phyloP scores from a whole-genome alignment of 2,113 vertebrate genomes.

The Pogona vitticeps region DNA sequence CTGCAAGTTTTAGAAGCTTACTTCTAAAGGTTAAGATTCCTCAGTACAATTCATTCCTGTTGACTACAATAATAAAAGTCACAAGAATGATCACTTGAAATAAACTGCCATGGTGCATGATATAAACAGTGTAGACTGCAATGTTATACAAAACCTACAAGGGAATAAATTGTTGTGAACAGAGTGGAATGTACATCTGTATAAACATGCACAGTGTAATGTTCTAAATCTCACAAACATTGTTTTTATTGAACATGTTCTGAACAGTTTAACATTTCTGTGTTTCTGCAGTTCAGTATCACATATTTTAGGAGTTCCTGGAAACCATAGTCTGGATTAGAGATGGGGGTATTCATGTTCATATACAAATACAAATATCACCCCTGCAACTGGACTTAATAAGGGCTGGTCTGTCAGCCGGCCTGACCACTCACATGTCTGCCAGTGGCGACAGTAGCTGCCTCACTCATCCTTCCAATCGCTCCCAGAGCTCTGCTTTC shows the following conservation, averaged over 20 bases:
- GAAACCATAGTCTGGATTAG: neutral
- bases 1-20: neutral
- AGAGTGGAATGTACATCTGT: neutral
- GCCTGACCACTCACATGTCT: too few relatives aligned
- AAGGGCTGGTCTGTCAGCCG: too few relatives aligned
- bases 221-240: slow-evolving; percentile 12
- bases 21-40: neutral
- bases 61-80: neutral
- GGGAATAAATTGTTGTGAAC: neutral
- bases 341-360: too few relatives aligned
- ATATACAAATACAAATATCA: too few relatives aligned
- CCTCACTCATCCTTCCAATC: too few relatives aligned
- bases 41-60: neutral
- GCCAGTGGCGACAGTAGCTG: too few relatives aligned
- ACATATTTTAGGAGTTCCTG: neutral
- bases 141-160: neutral
- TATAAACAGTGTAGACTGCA: slow-evolving; percentile 9
- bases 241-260: slow-evolving; percentile 31
- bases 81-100: neutral
- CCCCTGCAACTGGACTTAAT: too few relatives aligned
- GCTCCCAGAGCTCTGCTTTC: too few relatives aligned
- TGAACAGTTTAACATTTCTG: slow-evolving; percentile 13
- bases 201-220: neutral
- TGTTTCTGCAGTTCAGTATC: neutral
- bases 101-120: neutral